Percentiles rank a stretch among this genome's conserved stretches.
phyloP scores from a whole-genome alignment of 2,113 vertebrate species.

The Bambusicola thoracicus region DNA sequence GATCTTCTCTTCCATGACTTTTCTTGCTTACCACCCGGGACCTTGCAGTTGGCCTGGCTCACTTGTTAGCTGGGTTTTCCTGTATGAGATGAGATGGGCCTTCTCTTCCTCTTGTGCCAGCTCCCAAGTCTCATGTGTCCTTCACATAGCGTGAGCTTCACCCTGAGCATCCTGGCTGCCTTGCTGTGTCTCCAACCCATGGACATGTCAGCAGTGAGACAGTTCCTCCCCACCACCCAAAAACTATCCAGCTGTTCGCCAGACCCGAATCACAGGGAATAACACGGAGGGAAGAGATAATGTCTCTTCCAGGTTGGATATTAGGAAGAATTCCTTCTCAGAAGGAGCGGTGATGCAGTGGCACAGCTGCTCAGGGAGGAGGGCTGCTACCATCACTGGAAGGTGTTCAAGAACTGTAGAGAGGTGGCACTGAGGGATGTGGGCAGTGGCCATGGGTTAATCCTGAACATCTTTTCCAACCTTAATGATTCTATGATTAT shows the following conservation, averaged over 20 bases:
- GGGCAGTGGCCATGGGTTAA: too few relatives aligned
- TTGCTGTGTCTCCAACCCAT: neutral
- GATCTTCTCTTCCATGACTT: neutral
- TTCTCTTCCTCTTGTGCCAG: neutral
- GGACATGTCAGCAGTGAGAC: neutral
- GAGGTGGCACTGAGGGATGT: too few relatives aligned
- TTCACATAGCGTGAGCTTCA: neutral
- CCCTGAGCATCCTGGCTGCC: neutral
- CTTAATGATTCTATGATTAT: neutral
- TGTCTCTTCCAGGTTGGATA: neutral
- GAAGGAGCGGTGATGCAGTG: too few relatives aligned
- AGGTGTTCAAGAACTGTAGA: too few relatives aligned
- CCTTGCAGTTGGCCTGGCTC: neutral
- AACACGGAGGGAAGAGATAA: neutral
- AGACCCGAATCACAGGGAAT: neutral
- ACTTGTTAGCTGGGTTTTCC: neutral
- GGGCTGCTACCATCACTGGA: too few relatives aligned
- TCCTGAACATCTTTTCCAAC: too few relatives aligned
- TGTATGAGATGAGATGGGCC: too few relatives aligned
- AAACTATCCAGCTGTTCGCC: neutral
- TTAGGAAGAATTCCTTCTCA: too few relatives aligned
- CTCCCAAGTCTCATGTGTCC: fast-evolving
- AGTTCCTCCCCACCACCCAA: neutral
- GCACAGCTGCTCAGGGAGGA: too few relatives aligned
- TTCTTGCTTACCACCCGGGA: neutral